Evolutionary conservation across 2,797 vertebrate genomes (phyloP).

Genomic region (Sebastiscus albofasciatus): DNA sequence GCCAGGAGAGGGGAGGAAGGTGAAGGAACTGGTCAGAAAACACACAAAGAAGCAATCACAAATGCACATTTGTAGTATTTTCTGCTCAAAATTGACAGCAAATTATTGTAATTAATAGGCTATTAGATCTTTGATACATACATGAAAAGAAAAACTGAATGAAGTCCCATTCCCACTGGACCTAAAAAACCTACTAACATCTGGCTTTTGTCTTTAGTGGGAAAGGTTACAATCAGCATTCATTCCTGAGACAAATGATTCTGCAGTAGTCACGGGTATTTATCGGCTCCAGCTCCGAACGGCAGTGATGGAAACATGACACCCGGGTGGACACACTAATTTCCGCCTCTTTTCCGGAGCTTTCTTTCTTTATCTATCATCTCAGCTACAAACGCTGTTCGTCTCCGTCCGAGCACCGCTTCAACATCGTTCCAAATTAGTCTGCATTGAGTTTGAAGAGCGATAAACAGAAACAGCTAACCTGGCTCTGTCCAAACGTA

Average conservation of each 20-base stretch:
- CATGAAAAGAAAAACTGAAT: not conserved
- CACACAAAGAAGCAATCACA: not conserved
- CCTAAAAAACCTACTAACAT: not conserved
- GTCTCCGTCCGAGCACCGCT: not conserved
- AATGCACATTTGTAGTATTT: not conserved
- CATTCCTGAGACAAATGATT: not conserved
- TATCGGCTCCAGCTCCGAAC: not conserved
- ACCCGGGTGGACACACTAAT: not conserved
- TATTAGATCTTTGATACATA: not conserved
- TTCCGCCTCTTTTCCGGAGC: not conserved
- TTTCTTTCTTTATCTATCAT: not conserved
- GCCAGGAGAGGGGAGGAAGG: slow-evolving; percentile 13
- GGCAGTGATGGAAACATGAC: not conserved
- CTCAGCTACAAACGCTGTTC: not conserved
- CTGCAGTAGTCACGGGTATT: not conserved
- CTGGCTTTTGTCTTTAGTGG: not conserved
- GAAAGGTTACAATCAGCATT: not conserved
- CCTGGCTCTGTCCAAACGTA: not conserved
- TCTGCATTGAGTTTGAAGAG: not conserved
- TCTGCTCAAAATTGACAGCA: not conserved
- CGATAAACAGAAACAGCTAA: not conserved
- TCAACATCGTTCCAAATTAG: not conserved
- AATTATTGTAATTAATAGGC: not conserved
- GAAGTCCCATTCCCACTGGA: not conserved
- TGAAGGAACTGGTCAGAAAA: not conserved